Evolutionary conservation across 2,113 vertebrate genomes (phyloP).

Genomic region (Tetraodon nigroviridis): DNA sequence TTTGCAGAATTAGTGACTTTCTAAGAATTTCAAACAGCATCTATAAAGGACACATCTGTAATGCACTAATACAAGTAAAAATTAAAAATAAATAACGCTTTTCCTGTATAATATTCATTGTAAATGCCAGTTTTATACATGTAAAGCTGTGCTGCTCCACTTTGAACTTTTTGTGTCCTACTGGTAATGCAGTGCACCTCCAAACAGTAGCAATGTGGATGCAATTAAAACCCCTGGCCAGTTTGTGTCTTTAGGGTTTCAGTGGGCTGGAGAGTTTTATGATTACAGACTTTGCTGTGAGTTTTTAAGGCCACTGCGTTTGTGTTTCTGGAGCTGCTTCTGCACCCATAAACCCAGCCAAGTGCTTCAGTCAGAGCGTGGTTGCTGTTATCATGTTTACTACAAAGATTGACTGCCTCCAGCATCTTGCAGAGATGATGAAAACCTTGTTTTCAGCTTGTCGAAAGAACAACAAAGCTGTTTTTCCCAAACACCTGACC

Average conservation of each 20-base stretch:
- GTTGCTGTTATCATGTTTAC: conserved; percentile 58
- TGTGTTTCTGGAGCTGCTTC: conserved; percentile 66
- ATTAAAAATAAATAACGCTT: no score
- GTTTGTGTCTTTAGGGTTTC: conserved; percentile 67
- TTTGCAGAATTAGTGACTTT: no score
- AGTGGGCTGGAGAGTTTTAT: conserved; percentile 64
- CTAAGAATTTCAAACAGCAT: no score
- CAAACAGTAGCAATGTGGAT: conserved; percentile 69
- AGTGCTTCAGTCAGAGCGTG: conserved; percentile 51
- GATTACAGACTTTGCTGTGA: conserved; percentile 64
- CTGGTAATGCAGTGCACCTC: conserved; percentile 41
- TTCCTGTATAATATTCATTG: no score
- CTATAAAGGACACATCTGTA: no score
- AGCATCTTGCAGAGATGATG: conserved; percentile 36
- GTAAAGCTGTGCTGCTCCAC: conserved; percentile 27
- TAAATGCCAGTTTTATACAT: background rate
- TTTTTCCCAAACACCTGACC: conserved; percentile 30
- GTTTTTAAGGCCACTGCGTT: conserved; percentile 62
- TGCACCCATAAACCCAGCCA: conserved; percentile 45
- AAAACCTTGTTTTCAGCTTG: conserved; percentile 47
- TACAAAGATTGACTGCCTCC: conserved; percentile 33
- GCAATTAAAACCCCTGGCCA: conserved; percentile 64
- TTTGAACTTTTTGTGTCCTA: conserved; percentile 38
- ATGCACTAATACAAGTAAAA: no score
- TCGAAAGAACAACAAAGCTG: conserved; percentile 23